A percentile compares a stretch with the other conserved stretches of the same genome.
Conservation (phyloP, 2,888 invertebrate genomes). For the Cotesia congregata region DNA sequence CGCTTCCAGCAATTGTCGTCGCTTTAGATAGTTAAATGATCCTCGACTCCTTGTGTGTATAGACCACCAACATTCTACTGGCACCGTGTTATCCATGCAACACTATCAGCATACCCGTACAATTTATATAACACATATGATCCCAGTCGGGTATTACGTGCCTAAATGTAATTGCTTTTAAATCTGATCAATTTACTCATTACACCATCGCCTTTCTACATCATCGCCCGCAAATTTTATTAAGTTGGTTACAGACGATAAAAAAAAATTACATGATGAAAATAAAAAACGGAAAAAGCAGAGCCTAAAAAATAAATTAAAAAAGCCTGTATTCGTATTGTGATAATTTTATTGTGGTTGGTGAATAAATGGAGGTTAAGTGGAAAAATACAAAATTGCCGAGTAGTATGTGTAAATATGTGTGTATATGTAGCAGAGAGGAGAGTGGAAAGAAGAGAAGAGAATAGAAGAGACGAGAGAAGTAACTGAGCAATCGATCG, state of each 20-base stretch:
- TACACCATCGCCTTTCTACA: conserved; percentile 23
- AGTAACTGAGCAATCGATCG: conserved; percentile 21
- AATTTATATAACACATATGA: neutral
- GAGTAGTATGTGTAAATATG: conserved; percentile 8
- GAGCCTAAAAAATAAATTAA: neutral
- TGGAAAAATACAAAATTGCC: conserved; percentile 40
- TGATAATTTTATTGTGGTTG: conserved; percentile 24
- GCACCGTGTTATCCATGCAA: neutral
- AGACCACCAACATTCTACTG: conserved; percentile 10
- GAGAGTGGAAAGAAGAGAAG: neutral
- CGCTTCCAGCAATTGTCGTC: conserved; percentile 7
- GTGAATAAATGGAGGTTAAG: conserved; percentile 31
- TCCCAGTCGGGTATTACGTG: neutral
- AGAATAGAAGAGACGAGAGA: neutral
- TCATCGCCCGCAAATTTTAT: conserved; percentile 23
- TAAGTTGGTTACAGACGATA: conserved; percentile 1
- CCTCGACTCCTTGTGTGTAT: neutral
- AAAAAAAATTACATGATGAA: neutral
- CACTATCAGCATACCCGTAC: neutral
- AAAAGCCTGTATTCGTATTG: neutral
- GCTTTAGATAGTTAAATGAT: conserved; percentile 10
- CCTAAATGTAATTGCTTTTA: conserved; percentile 22
- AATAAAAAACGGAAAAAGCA: neutral
- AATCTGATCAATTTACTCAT: conserved; percentile 31
- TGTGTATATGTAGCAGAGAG: neutral